These are phyloP conservation scores for Triplophysa yarkandensis DNA, from an alignment of 2,797 vertebrate genomes.

Conservation along the genomic window DNA sequence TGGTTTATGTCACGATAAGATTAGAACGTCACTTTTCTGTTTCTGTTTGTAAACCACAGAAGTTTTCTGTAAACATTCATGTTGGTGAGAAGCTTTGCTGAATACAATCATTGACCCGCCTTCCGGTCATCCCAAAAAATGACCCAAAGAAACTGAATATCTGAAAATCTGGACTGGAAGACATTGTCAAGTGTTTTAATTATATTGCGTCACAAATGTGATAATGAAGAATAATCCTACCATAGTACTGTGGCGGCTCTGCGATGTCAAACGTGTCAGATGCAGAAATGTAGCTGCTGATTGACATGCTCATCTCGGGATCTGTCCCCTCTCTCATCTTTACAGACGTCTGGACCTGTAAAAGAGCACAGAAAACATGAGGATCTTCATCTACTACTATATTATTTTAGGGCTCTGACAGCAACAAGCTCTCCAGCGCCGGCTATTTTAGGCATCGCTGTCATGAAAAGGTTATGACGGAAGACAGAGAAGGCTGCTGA, in stretches of 20 bases:
- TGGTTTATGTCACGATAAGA: constrained; percentile 64
- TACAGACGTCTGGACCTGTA: constrained; percentile 40
- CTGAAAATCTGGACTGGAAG: too few species aligned
- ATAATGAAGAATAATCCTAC: constrained; percentile 70
- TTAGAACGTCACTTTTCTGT: constrained; percentile 60
- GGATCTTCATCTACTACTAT: constrained; percentile 9
- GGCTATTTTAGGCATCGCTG: constrained; percentile 48
- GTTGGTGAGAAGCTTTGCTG: constrained; percentile 32
- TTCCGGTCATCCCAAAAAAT: constrained; percentile 59
- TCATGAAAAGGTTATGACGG: constrained; percentile 44
- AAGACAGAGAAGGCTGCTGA: constrained; percentile 27
- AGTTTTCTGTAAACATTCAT: constrained; percentile 78
- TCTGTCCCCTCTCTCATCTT: constrained; percentile 82
- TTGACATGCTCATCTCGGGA: constrained; percentile 74
- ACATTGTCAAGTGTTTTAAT: background rate
- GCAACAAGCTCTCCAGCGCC: constrained; percentile 3
- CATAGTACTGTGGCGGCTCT: constrained; percentile 85
- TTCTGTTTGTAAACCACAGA: constrained; percentile 79
- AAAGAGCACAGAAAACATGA: constrained; percentile 16
- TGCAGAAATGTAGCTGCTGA: constrained; percentile 80
- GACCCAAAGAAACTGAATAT: constrained; percentile 46
- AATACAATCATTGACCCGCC: constrained; percentile 52
- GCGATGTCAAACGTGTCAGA: constrained; percentile 81
- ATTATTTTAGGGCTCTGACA: constrained; percentile 2
- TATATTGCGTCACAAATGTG: background rate